Base-by-base conservation (phyloP, 1,140 invertebrate genomes). In the Danaus plexippus region DNA sequence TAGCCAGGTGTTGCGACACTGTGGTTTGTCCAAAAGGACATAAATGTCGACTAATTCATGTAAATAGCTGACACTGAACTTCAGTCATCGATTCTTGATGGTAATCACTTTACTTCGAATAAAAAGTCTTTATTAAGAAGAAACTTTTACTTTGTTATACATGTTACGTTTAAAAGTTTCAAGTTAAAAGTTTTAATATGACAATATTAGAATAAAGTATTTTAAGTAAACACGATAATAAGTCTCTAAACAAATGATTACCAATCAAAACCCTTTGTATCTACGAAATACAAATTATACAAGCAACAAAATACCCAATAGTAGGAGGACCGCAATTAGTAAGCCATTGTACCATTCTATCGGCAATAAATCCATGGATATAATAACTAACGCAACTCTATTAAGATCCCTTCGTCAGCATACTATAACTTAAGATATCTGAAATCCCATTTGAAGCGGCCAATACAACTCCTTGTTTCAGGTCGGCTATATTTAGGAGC, bases 1-100 rank as follows among this genome's bases (percentile, higher is more conserved):
- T 57, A 65, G 63, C 76, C 81, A 85, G 81, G 81, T 82, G 81
- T 72, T 57, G 64, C 65, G 72, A 67, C 72, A 67, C 73, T 79
- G 76, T 56, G 77, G 78, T 77, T 76, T 77, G 77, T 84, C 78
- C 82, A 62, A 67, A 73, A 71, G 72, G 67, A 69, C 75, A 81
- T 84, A 79, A 84, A 82, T 75, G 81, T 82, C 77, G 68, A 61
- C 71, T 82, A 81, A 82, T 82, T 80, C 76, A 82, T 79, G 73
- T 77, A 80, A 82, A 77, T 85, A 79, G 77, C 76, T 74, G 47
- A 61, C 61, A 61, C 52, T 67, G 70, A 64, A 60, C 57, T 66
- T 67, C 68, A 63, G 55, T 67, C 61, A 68, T 75, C 75, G 67
- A 71, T 79, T 75, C 77, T 79, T 77, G 73, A 67, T 57, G 54